Conservation (phyloP, 2,888 invertebrate species). For the Tryphoninae sp. region DNA sequence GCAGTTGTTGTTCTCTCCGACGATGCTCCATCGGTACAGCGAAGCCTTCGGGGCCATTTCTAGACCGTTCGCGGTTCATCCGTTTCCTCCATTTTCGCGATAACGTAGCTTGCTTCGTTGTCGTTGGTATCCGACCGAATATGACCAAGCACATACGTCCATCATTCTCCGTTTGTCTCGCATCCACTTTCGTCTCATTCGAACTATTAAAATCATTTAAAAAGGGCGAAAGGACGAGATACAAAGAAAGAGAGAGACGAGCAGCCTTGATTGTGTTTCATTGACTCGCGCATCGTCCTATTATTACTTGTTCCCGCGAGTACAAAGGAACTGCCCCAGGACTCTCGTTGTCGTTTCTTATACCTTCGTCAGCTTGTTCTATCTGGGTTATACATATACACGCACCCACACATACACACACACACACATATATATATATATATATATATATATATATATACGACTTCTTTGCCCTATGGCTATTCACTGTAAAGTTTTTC, state of each 20-base stretch:
- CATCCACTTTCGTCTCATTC: constrained; percentile 24
- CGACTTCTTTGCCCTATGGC: constrained; percentile 43
- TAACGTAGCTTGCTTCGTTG: background rate
- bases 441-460: constrained; percentile 33
- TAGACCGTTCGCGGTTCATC: constrained; percentile 12
- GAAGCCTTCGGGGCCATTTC: constrained; percentile 30
- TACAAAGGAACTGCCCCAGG: constrained; percentile 59
- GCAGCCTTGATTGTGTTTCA: constrained; percentile 33
- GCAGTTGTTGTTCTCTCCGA: constrained; percentile 27
- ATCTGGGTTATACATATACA: constrained; percentile 17
- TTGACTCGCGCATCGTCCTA: constrained; percentile 54
- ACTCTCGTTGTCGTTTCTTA: constrained; percentile 53
- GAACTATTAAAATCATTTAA: constrained; percentile 53
- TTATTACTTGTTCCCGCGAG: constrained; percentile 57
- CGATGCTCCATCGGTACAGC: background rate
- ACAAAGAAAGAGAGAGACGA: constrained; percentile 15
- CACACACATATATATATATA: constrained; percentile 23
- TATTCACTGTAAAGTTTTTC: constrained; percentile 42
- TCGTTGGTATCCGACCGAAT: background rate
- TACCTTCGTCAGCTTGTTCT: constrained; percentile 48
- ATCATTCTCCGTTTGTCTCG: constrained; percentile 9
- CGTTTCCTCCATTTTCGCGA: constrained; percentile 29
- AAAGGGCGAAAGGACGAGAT: constrained; percentile 23
- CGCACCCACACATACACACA: background rate
- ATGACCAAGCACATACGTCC: constrained; percentile 3